Conservation (phyloP, 2,797 vertebrate species). For the Sciaenops ocellatus region DNA sequence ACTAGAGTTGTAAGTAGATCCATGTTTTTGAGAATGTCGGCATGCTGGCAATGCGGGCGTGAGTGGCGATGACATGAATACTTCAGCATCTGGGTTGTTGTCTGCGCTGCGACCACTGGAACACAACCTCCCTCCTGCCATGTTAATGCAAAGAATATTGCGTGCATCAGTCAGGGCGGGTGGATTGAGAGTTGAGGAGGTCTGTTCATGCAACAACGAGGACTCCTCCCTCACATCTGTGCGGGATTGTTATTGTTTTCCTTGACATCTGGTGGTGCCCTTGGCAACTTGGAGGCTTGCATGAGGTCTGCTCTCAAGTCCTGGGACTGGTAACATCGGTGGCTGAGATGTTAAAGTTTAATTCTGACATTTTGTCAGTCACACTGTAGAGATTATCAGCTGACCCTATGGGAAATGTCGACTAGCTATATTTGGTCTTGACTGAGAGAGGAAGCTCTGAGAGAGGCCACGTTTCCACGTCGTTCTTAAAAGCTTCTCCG, state of each 20-base stretch:
- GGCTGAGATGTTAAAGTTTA: conserved; percentile 7
- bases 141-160: conserved; percentile 51
- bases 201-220: conserved; percentile 45
- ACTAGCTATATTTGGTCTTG: conserved; percentile 27
- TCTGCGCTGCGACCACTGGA: conserved; percentile 3
- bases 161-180: conserved; percentile 15
- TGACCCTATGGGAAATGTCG: conserved; percentile 36
- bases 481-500: background rate
- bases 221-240: conserved; percentile 67
- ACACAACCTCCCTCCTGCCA: conserved; percentile 12
- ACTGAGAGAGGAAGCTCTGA: conserved; percentile 14
- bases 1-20: conserved; percentile 38
- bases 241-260: conserved; percentile 62
- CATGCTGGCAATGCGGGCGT: conserved; percentile 36
- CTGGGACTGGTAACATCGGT: conserved; percentile 38
- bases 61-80: conserved; percentile 54
- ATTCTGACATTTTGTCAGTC: conserved; percentile 28
- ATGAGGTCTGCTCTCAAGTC: conserved; percentile 52
- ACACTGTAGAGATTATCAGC: conserved; percentile 50
- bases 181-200: conserved; percentile 25
- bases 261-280: conserved; percentile 73
- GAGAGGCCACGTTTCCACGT: background rate
- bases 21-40: conserved; percentile 45
- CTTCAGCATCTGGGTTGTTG: conserved; percentile 57
- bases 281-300: conserved; percentile 50